Evolutionary conservation across 2,113 vertebrate species (phyloP).

Genomic region (Anas platyrhynchos): DNA sequence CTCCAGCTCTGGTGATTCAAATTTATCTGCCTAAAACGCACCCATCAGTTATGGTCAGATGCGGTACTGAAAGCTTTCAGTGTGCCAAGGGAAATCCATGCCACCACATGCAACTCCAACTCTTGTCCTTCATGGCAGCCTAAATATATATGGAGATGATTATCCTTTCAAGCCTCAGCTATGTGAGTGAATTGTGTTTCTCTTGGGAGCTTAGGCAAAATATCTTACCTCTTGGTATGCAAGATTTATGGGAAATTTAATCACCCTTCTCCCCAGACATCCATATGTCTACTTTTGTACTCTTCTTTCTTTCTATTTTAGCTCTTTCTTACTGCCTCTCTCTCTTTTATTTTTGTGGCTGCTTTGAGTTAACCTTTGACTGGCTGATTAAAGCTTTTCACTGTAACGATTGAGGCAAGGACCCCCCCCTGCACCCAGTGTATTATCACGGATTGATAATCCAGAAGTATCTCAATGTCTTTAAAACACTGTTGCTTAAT

Average conservation of each 20-base stretch:
- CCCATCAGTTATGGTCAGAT: not conserved
- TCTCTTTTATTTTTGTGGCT: not conserved
- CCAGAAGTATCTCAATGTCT: not conserved
- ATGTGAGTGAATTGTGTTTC: conserved; percentile 39
- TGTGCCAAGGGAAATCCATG: conserved; percentile 31
- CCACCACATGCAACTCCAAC: not conserved
- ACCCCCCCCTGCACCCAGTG: not conserved
- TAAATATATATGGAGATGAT: conserved; percentile 44
- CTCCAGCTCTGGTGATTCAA: not conserved
- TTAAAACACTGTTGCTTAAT: not conserved
- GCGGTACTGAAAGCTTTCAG: not conserved
- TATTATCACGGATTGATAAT: not conserved
- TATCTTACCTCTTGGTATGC: conserved; percentile 54
- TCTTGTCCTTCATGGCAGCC: conserved; percentile 53
- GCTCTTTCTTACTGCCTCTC: not conserved
- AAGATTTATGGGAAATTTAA: conserved; percentile 56
- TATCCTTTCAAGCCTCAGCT: conserved; percentile 41
- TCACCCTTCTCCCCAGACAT: conserved; percentile 41
- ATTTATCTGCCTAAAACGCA: conserved; percentile 21
- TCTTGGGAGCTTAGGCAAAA: conserved; percentile 46
- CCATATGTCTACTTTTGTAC: conserved; percentile 46
- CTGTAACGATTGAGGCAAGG: not conserved
- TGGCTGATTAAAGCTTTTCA: not conserved
- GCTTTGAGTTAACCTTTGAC: conserved; percentile 35
- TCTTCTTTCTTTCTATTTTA: conserved; percentile 45